Evolutionary conservation across 92 coral and sea anemone species (phyloP).

Genomic region (Diadumene lineata): DNA sequence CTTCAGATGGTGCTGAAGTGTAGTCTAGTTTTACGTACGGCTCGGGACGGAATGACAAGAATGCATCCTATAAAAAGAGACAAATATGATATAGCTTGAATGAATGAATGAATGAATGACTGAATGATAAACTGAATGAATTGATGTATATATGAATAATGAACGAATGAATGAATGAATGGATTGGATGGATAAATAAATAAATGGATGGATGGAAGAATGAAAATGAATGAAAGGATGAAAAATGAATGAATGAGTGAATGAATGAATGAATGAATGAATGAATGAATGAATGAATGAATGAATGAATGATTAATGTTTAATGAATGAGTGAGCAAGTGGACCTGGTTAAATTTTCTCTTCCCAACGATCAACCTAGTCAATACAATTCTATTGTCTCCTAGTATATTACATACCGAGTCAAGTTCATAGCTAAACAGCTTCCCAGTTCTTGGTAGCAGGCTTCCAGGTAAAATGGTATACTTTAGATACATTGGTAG

Average conservation of each 20-base stretch:
- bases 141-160: no score
- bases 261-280: background rate
- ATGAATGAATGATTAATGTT: background rate
- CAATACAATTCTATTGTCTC: background rate
- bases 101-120: background rate
- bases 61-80: constrained; percentile 44
- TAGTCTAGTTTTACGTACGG: constrained; percentile 60
- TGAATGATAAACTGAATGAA: background rate
- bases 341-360: background rate
- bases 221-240: background rate
- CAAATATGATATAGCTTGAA: background rate
- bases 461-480: constrained; percentile 58
- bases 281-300: background rate
- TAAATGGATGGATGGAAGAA: background rate
- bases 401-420: constrained; percentile 40
- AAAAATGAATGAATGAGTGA: background rate
- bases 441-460: constrained; percentile 58
- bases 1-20: constrained; percentile 33
- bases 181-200: background rate
- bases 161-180: background rate
- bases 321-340: background rate
- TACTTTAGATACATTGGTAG: constrained; percentile 65
- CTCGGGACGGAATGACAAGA: constrained; percentile 76
- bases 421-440: constrained; percentile 20
- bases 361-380: background rate